phyloP scores from a whole-genome alignment of 2,113 vertebrate species.

The Coregonus clupeaformis region DNA sequence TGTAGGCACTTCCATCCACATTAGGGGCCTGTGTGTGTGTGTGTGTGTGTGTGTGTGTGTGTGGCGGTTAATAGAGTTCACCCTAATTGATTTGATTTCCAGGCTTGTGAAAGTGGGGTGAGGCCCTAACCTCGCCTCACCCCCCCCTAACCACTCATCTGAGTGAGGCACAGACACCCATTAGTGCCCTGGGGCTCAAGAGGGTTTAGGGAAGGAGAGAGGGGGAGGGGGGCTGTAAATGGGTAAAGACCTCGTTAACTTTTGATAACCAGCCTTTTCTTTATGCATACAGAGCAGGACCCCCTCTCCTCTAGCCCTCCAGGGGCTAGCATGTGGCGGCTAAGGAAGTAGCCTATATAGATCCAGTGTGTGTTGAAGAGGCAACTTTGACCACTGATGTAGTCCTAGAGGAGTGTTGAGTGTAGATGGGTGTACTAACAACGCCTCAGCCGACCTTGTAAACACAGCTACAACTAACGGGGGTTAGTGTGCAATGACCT shows the following conservation, averaged over 20 bases:
- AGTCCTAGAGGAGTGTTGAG: too few relatives aligned
- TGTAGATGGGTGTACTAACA: too few relatives aligned
- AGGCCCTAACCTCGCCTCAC: background rate
- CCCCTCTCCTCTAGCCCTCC: too few relatives aligned
- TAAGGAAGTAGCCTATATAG: too few relatives aligned
- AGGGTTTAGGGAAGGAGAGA: background rate
- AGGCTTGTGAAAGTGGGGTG: background rate
- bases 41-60: too few relatives aligned
- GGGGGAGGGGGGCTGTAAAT: constrained; percentile 7
- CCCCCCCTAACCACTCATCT: background rate
- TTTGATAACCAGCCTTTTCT: constrained; percentile 64
- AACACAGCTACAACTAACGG: too few relatives aligned
- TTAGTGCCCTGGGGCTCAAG: background rate
- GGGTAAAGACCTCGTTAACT: constrained; percentile 59
- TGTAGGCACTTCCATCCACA: too few relatives aligned
- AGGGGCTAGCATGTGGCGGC: too few relatives aligned
- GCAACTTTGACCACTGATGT: too few relatives aligned
- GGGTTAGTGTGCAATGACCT: too few relatives aligned
- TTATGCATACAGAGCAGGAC: constrained; percentile 47
- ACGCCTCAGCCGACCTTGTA: too few relatives aligned
- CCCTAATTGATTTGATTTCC: background rate
- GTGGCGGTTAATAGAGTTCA: background rate
- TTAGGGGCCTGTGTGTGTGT: background rate
- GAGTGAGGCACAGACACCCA: background rate
- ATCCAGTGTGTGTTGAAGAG: too few relatives aligned